These are phyloP conservation scores for Microtus ochrogaster DNA, from an alignment of 2,113 vertebrate genomes.

Conservation along the genomic window DNA sequence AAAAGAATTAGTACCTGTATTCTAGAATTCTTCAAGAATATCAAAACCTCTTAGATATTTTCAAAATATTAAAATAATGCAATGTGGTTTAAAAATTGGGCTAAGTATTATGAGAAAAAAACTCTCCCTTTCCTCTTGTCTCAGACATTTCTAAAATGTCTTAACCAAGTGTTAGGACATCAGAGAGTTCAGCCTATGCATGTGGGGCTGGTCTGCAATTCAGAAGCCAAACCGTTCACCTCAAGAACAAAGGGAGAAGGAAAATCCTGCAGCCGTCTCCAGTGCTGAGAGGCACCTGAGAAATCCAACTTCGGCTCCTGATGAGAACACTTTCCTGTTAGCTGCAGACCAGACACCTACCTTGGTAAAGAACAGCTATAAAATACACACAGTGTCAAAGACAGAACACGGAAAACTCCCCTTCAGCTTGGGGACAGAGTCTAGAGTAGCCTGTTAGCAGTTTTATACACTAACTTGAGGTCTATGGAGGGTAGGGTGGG, in stretches of 20 bases:
- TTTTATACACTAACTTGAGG: background rate
- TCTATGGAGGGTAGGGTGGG: background rate
- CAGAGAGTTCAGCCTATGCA: background rate
- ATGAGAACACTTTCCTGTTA: background rate
- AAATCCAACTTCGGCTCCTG: background rate
- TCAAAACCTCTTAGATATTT: background rate
- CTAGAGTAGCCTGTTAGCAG: background rate
- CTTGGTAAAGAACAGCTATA: background rate
- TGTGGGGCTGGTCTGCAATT: background rate
- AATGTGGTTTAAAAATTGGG: background rate
- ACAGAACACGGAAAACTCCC: background rate
- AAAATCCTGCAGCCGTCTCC: background rate
- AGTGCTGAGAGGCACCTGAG: background rate
- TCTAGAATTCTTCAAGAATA: conserved; percentile 19
- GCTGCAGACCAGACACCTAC: background rate
- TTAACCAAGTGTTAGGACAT: background rate
- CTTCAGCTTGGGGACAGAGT: background rate
- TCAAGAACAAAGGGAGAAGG: background rate
- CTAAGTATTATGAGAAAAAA: conserved; percentile 24
- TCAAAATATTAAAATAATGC: conserved; percentile 11
- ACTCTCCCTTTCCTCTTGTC: background rate
- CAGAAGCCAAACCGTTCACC: background rate
- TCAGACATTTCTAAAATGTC: conserved; percentile 2
- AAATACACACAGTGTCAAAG: background rate
- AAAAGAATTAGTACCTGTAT: background rate